phyloP scores from a whole-genome alignment of 1,140 invertebrate species.

The Ooceraea biroi region DNA sequence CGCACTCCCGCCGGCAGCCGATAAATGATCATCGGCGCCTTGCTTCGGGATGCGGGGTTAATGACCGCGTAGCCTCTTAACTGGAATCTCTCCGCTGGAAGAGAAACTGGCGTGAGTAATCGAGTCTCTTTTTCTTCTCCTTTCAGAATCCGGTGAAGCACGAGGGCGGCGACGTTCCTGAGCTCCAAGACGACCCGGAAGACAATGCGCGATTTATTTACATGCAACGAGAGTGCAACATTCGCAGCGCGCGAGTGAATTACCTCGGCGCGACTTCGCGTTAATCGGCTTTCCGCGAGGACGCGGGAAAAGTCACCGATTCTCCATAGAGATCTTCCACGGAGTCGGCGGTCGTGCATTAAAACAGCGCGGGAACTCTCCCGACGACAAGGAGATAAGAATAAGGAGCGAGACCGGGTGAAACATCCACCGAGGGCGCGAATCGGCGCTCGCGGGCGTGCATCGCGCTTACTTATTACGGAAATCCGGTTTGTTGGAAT shows the following conservation, averaged over 20 bases:
- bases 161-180: slow-evolving; percentile 26
- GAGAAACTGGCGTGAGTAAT: slow-evolving; percentile 42
- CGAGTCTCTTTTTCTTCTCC: slow-evolving; percentile 41
- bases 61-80: background rate
- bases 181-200: slow-evolving; percentile 26
- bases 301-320: slow-evolving; percentile 19
- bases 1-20: background rate
- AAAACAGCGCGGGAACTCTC: slow-evolving; percentile 36
- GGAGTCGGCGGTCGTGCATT: slow-evolving; percentile 28
- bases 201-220: slow-evolving; percentile 64
- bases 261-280: slow-evolving; percentile 38
- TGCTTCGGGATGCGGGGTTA: background rate
- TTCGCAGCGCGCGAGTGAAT: slow-evolving; percentile 57
- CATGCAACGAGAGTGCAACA: slow-evolving; percentile 13
- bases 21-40: background rate
- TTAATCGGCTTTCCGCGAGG: slow-evolving; percentile 66
- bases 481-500: slow-evolving; percentile 68
- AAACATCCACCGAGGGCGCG: slow-evolving; percentile 25
- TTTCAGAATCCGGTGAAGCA: slow-evolving; percentile 38
- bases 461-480: slow-evolving; percentile 69
- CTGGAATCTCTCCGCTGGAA: slow-evolving; percentile 2
- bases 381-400: slow-evolving; percentile 25
- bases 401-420: background rate
- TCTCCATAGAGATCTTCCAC: slow-evolving; percentile 25
- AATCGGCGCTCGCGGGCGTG: slow-evolving; percentile 18